Conservation (phyloP, 2,888 invertebrate genomes). For the Hesperia comma region DNA sequence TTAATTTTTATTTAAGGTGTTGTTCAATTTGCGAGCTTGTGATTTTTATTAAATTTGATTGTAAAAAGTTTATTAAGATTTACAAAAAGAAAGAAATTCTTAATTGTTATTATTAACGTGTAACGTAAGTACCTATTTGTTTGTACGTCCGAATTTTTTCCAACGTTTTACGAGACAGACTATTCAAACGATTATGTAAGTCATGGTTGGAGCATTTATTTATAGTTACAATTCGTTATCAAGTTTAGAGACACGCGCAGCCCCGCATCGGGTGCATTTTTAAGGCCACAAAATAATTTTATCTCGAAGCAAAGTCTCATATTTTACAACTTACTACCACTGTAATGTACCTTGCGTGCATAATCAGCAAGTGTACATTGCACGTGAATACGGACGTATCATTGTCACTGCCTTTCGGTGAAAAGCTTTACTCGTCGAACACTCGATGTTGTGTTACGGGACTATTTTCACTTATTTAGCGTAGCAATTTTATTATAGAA, state of each 20-base stretch:
- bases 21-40: too few species aligned
- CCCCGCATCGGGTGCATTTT: conserved; percentile 71
- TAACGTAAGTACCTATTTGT: too few species aligned
- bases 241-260: conserved; percentile 58
- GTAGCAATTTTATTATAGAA: not conserved
- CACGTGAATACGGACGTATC: conserved; percentile 57
- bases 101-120: too few species aligned
- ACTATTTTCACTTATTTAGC: conserved; percentile 20
- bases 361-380: conserved; percentile 20
- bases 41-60: too few species aligned
- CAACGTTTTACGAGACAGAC: not conserved
- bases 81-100: too few species aligned
- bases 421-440: conserved; percentile 15
- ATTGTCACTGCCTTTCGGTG: conserved; percentile 57
- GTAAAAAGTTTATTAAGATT: too few species aligned
- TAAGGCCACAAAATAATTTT: conserved; percentile 82
- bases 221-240: conserved; percentile 40
- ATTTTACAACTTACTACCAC: conserved; percentile 56
- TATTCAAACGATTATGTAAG: not conserved
- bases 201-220: conserved; percentile 37
- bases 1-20: too few species aligned
- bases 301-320: conserved; percentile 70
- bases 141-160: too few species aligned
- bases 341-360: conserved; percentile 58
- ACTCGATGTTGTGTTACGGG: conserved; percentile 3